A percentile compares a stretch with the other conserved stretches of the same genome.
These are phyloP conservation scores for Idaea straminata DNA, from an alignment of 2,888 invertebrate species.

Conservation along the genomic window DNA sequence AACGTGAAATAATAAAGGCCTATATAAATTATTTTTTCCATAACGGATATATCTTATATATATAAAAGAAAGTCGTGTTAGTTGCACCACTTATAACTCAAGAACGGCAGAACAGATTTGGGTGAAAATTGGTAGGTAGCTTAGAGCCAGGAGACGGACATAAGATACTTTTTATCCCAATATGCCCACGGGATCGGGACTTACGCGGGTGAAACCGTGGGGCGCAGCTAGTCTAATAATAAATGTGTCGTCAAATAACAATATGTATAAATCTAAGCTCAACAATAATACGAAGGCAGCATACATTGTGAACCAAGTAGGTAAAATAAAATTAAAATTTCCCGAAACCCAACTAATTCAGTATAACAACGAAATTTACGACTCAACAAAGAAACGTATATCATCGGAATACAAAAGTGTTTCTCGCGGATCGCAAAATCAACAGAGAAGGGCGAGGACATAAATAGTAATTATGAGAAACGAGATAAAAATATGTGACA, in stretches of 20 bases:
- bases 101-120: no score
- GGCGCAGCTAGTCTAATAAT: no score
- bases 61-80: no score
- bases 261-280: background rate
- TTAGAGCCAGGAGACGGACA: no score
- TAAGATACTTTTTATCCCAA: no score
- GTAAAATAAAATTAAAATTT: constrained; percentile 15
- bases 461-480: constrained; percentile 55
- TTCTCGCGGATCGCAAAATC: constrained; percentile 21
- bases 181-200: no score
- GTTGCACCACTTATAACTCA: no score
- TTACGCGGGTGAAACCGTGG: no score
- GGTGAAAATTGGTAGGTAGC: no score
- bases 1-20: background rate
- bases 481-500: constrained; percentile 24
- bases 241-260: constrained; percentile 5
- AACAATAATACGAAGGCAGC: constrained; percentile 5
- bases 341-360: constrained; percentile 16
- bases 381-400: constrained; percentile 18
- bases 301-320: constrained; percentile 3
- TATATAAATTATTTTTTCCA: no score
- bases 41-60: constrained; percentile 8
- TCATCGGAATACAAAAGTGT: constrained; percentile 21
- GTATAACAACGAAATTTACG: constrained; percentile 22
- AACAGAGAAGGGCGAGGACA: constrained; percentile 27